Percentiles rank a stretch among this genome's conserved stretches.
Evolutionary conservation across 2,113 vertebrate species (phyloP).

Genomic region (Calonectris borealis): DNA sequence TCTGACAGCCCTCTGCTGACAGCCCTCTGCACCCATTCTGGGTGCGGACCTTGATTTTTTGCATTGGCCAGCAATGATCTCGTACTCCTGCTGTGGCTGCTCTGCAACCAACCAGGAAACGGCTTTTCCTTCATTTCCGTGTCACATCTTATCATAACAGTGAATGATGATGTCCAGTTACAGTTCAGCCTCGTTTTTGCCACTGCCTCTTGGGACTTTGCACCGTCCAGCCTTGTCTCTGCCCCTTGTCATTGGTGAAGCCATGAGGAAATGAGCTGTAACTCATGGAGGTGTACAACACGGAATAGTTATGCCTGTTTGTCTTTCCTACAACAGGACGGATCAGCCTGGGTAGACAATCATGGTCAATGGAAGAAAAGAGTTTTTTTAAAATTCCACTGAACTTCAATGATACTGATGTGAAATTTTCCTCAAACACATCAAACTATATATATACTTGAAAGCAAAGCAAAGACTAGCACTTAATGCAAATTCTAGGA

Average conservation of each 20-base stretch:
- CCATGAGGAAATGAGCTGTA: neutral
- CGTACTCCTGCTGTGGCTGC: neutral
- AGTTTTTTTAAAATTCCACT: neutral
- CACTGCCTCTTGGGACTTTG: rapidly evolving
- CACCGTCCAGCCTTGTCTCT: neutral
- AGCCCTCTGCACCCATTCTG: neutral
- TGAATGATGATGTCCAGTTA: neutral
- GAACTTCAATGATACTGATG: neutral
- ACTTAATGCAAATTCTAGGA: neutral
- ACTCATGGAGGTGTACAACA: neutral
- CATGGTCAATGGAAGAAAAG: neutral
- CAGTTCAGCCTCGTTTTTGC: neutral
- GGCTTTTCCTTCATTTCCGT: neutral
- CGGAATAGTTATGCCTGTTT: neutral
- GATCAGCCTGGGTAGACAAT: neutral
- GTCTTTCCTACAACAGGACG: neutral
- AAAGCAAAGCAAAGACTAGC: neutral
- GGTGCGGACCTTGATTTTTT: neutral
- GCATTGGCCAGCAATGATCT: neutral
- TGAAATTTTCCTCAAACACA: neutral
- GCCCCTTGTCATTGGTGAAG: neutral
- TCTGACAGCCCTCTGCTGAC: neutral
- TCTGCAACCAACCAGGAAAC: neutral
- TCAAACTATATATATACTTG: neutral
- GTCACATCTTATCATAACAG: neutral